A percentile compares a stretch with the other conserved stretches of the same genome.
phyloP scores from a whole-genome alignment of 2,113 vertebrate species.

The Hoplias malabaricus region DNA sequence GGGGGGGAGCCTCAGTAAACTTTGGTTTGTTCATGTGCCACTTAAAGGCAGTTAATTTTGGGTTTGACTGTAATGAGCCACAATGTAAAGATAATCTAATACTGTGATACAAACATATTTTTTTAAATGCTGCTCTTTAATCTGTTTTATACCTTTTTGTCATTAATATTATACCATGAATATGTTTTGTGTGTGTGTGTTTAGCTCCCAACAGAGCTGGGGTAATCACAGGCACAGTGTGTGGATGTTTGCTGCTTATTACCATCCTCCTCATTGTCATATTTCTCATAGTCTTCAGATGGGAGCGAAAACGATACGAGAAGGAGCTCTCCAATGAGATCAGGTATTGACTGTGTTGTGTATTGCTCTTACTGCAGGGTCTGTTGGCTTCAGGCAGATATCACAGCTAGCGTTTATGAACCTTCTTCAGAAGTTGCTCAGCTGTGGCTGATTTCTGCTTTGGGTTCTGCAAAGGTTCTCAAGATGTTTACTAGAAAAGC shows the following conservation, averaged over 20 bases:
- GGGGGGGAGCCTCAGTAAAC: too few relatives aligned
- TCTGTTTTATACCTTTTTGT: too few relatives aligned
- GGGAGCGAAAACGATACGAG: slow-evolving; percentile 7
- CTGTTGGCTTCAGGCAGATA: background rate
- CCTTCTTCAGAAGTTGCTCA: background rate
- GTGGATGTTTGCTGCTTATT: slow-evolving; percentile 43
- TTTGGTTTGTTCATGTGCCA: too few relatives aligned
- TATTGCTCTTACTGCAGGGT: background rate
- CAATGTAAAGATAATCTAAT: too few relatives aligned
- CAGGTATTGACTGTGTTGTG: slow-evolving; percentile 16
- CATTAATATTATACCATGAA: too few relatives aligned
- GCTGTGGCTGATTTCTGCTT: background rate
- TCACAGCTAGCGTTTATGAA: background rate
- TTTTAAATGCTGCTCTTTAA: too few relatives aligned
- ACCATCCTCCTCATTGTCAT: slow-evolving; percentile 31
- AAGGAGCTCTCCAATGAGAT: slow-evolving; percentile 51
- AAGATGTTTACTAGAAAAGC: background rate
- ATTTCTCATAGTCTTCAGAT: slow-evolving; percentile 38
- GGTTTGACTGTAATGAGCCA: too few relatives aligned
- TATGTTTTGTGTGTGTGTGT: slow-evolving; percentile 39
- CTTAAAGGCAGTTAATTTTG: too few relatives aligned
- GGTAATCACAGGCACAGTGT: slow-evolving; percentile 37
- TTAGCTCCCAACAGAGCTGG: slow-evolving; percentile 45
- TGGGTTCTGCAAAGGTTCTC: background rate
- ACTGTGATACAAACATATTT: too few relatives aligned